Base-by-base conservation (phyloP, 2,888 invertebrate genomes). In the Notodonta dromedarius region DNA sequence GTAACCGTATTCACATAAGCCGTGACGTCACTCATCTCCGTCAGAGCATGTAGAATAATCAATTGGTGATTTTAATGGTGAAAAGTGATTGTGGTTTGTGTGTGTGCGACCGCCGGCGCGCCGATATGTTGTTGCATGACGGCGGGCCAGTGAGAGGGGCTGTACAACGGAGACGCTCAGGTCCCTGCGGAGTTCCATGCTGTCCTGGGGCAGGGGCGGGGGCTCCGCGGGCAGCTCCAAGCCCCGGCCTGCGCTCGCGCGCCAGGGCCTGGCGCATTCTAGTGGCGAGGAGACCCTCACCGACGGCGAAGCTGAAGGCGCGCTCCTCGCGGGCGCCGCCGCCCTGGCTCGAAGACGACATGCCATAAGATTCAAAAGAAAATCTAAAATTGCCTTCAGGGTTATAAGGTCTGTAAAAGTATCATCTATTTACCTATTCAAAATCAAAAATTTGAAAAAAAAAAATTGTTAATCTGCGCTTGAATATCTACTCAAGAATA, bases 111-210 rank as follows among this genome's bases (percentile, higher is more conserved):
- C 77, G 78, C 83, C 83, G 85, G 86, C 79, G 83, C 83, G 88
- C 81, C 91, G 93, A 87, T 90, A 93, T 93, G 93, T 90, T 89
- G 90, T 89, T 91, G 90, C 82, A 88, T 93, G 89, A 86, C 83
- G 77, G 79, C 74, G 70, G 77, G 78, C 79, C 76, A 84, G 82
- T 77, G 84, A 87, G 88, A 86, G 89, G 88, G 87, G 86, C 86
- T 85, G 86, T 89, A 93, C 89, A 87, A 93, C 93, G 93, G 93
- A 93, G 92, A 88, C 92, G 82, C 88, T 93, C 86, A 90, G 91
- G 85, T 86, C 87, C 83, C 86, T 93, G 82, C 91, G 89, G 85
- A 90, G 86, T 81, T 90, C 91, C 80, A 93, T 93, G 93, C 89
- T 92, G 86, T 86, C 91, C 78, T 92, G 93, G 93, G 80, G 82